Percentiles rank a stretch among this genome's conserved stretches.
Conservation (phyloP, 2,113 vertebrate genomes). For the Lepus americanus region DNA sequence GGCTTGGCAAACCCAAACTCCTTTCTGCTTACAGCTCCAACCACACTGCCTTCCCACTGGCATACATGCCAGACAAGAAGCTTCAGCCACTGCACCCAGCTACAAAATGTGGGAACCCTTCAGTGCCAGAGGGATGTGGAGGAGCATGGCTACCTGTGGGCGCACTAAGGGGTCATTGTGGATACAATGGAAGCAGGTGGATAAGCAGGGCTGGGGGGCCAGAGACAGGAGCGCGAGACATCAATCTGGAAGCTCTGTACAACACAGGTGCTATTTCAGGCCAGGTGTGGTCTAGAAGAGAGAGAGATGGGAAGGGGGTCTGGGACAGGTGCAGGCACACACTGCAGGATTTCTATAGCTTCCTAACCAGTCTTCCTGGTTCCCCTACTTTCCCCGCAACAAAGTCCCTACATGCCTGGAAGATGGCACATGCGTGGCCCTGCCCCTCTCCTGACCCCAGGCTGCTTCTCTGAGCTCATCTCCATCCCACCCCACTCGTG, state of each 20-base stretch:
- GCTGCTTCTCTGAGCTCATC: neutral
- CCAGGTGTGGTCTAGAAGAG: neutral
- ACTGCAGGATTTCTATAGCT: neutral
- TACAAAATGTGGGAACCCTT: too few relatives aligned
- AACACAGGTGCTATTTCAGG: neutral
- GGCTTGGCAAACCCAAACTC: too few relatives aligned
- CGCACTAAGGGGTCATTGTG: neutral
- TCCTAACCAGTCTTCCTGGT: neutral
- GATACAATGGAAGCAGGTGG: neutral
- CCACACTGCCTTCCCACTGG: too few relatives aligned
- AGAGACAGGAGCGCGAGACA: neutral
- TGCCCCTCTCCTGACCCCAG: neutral
- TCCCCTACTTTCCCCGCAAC: neutral
- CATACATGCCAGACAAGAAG: too few relatives aligned
- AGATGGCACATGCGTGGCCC: neutral
- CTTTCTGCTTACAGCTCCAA: too few relatives aligned
- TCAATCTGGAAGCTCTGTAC: neutral
- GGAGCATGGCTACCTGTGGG: neutral
- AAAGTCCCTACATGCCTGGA: neutral
- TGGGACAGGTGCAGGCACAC: neutral
- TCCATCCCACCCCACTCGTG: too few relatives aligned
- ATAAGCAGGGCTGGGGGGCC: neutral
- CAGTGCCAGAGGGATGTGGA: rapidly evolving
- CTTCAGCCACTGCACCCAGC: too few relatives aligned
- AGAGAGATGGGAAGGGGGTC: neutral